Percentiles rank a stretch among this genome's conserved stretches.
Evolutionary conservation across 1,140 invertebrate species (phyloP).

Genomic region (Eupeodes corollae): DNA sequence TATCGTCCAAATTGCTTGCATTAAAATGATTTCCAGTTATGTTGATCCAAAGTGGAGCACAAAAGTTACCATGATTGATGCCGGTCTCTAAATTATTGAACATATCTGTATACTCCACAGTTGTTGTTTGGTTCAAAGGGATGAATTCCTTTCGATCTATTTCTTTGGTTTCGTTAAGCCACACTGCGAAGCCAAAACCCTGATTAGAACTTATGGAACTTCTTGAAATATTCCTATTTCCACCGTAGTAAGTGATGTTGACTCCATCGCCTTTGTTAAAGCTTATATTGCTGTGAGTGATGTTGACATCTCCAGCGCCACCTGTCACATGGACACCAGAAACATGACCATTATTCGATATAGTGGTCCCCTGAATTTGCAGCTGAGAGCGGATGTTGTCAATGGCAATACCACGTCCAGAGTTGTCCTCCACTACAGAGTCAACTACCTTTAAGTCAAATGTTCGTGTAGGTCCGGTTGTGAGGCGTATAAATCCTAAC

Average conservation of each 20-base stretch:
- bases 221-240: constrained; percentile 75
- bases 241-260: constrained; percentile 85
- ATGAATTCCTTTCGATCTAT: constrained; percentile 53
- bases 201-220: constrained; percentile 68
- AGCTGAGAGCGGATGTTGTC: constrained; percentile 74
- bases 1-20: constrained; percentile 57
- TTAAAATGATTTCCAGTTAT: constrained; percentile 78
- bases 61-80: constrained; percentile 69
- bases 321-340: constrained; percentile 75
- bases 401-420: constrained; percentile 79
- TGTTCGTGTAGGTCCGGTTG: constrained; percentile 65
- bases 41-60: constrained; percentile 64
- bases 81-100: constrained; percentile 74
- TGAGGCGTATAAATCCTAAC: constrained; percentile 61
- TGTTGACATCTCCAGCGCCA: constrained; percentile 84
- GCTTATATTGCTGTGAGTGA: constrained; percentile 77
- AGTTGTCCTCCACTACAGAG: constrained; percentile 76
- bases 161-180: constrained; percentile 78
- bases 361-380: constrained; percentile 63
- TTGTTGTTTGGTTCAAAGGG: constrained; percentile 69
- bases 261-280: constrained; percentile 87
- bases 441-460: constrained; percentile 81
- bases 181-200: constrained; percentile 74
- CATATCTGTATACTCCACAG: constrained; percentile 77
- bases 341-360: constrained; percentile 79